A percentile compares a stretch with the other conserved stretches of the same genome.
These are phyloP conservation scores for Chrysochloris asiatica DNA, from an alignment of 2,113 vertebrate genomes.

Conservation along the genomic window DNA sequence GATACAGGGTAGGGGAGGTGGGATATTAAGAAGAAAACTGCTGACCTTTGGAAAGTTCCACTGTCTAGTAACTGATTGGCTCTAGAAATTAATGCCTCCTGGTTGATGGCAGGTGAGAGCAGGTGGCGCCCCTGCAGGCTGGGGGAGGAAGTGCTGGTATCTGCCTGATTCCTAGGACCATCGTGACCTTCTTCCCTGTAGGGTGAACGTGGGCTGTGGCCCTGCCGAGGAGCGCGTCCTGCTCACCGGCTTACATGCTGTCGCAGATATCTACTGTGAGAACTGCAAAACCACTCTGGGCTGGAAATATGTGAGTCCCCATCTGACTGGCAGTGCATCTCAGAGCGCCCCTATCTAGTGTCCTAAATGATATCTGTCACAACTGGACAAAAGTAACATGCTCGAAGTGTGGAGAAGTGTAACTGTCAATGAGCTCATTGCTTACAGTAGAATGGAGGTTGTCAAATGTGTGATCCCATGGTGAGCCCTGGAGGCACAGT, in stretches of 20 bases:
- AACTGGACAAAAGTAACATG: too few species aligned
- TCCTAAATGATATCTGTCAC: too few species aligned
- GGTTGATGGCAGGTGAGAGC: background rate
- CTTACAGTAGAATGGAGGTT: too few species aligned
- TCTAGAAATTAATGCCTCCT: background rate
- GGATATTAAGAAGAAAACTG: background rate
- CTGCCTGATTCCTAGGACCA: background rate
- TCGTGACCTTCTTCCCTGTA: constrained; percentile 61
- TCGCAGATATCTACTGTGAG: constrained; percentile 99
- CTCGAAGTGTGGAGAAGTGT: too few species aligned
- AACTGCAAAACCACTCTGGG: constrained; percentile 99
- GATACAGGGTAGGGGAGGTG: background rate
- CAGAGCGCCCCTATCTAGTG: too few species aligned
- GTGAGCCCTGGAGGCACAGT: too few species aligned
- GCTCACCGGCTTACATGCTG: constrained; percentile 97
- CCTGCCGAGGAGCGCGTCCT: constrained; percentile 98
- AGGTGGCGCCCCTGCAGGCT: too few species aligned
- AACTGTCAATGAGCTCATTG: too few species aligned
- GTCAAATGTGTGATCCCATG: too few species aligned
- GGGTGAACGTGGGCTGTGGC: constrained; percentile 99
- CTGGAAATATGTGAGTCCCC: constrained; percentile 97
- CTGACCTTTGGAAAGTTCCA: background rate
- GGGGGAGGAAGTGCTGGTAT: background rate
- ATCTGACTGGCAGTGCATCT: too few species aligned
- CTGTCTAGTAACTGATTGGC: too few species aligned